Base-by-base conservation (phyloP, 2,113 vertebrate species). In the Crotalus tigris region DNA sequence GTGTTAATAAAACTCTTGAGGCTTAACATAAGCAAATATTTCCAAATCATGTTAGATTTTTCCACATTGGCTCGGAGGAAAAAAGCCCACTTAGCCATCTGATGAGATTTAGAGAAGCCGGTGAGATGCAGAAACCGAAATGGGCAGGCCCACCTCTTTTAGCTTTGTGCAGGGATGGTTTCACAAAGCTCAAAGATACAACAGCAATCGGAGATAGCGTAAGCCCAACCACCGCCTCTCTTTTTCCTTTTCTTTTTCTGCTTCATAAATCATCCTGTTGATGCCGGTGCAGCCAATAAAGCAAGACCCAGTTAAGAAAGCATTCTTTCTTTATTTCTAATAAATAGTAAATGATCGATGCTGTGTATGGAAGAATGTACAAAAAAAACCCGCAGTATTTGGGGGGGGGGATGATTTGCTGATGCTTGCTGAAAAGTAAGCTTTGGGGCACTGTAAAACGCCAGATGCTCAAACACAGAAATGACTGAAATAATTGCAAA, bases 191-290 rank as follows among this genome's bases (percentile, higher is more conserved):
- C 26, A 87, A 91, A 85, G 86, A 85, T 33, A 86, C 19, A 0
- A 1, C 29, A 13, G 39, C 6, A 59, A 94, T 39, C 87, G 92
- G 5, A 87, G 75, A 9, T 59, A 92, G 26, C 87, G 64, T 58
- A 2, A 57, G 33, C 91, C 92, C 93, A 92, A 91, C 3, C 55
- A 59, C 88, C 44, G 3, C 29, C 59, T 49, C 85, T 95, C 58
- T 88, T 88, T 26, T 7, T 9, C 0, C 2, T 11, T 10, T 26
- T 10, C 53, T 91, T 33, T 90, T 26, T 91, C 54, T 11, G 46
- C 93, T 95, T 85, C 95, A 96, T 96, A 96, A 97, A 97, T 97
- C 96, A 97, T 89, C 93, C 93, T 94, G 94, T 96, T 96, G 96
- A 95, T 94, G 93, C 95, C 95, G 95, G 96, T 39, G 91, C 93